These are phyloP conservation scores for Bettongia penicillata DNA, from an alignment of 2,113 vertebrate genomes.

Conservation along the genomic window DNA sequence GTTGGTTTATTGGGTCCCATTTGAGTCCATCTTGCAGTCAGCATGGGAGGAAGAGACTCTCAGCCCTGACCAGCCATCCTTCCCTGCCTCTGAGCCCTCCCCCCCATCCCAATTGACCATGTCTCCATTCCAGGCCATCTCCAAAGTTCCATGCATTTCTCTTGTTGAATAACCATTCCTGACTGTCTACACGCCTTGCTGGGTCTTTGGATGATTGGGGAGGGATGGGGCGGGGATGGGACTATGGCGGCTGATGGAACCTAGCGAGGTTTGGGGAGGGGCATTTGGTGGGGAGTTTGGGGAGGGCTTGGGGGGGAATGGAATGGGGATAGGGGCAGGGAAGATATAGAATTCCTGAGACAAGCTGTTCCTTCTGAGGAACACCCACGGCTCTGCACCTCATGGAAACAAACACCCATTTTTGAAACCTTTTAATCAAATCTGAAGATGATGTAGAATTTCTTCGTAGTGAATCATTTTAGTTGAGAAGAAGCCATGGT, in stretches of 20 bases:
- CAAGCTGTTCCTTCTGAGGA: conserved; percentile 42
- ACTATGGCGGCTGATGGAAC: background rate
- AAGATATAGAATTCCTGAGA: conserved; percentile 24
- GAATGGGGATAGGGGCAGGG: background rate
- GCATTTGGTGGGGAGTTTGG: background rate
- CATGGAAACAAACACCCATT: conserved; percentile 50
- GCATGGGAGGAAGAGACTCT: background rate
- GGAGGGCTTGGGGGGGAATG: background rate
- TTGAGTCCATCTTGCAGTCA: background rate
- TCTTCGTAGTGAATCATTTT: conserved; percentile 66
- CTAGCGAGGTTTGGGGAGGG: background rate
- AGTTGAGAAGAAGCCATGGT: conserved; percentile 84
- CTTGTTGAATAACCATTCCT: conserved; percentile 80
- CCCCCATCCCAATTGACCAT: conserved; percentile 25
- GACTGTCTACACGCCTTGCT: conserved; percentile 63
- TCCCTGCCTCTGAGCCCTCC: background rate
- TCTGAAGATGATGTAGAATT: conserved; percentile 54
- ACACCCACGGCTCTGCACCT: conserved; percentile 63
- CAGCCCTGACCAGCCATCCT: background rate
- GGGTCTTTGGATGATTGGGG: conserved; percentile 51
- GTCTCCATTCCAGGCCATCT: conserved; percentile 62
- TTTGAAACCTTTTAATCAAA: conserved; percentile 52
- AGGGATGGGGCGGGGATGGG: background rate
- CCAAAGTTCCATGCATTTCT: conserved; percentile 72
- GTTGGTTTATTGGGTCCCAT: background rate